Evolutionary conservation across 1,140 invertebrate species (phyloP), one percentile per base, ranked within the genome.

Genomic region (Drosophila tristis): DNA sequence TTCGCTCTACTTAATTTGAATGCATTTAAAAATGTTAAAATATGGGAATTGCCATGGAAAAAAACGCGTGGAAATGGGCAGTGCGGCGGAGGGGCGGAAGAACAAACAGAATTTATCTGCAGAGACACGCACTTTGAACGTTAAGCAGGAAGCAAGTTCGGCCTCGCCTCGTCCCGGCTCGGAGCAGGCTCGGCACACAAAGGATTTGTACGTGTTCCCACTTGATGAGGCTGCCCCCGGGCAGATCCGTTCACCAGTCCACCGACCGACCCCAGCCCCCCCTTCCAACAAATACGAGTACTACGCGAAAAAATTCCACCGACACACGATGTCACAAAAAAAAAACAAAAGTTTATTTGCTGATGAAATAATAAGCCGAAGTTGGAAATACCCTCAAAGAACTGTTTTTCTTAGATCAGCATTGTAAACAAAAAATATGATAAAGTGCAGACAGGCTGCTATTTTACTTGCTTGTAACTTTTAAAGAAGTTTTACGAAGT

Each of bases 11-110:
- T 77, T 82, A 87, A 79, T 87, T 87, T 74, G 85, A 89, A 84
- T 89, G 84, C 84, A 89, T 89, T 89, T 89, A 89, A 89, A 89
- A 89, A 89, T 89, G 84, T 77, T 80, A 89, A 89, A 89, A 89
- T 89, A 89, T 89, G 84, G 77, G 72, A 71, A 85, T 74, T 76
- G 48, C 61, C 64, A 44, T 51, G 25, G 26, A 64, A 43, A 67
- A 62, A 62, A 56, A 62, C 31, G 35, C 35, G 35, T 39, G 35
- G 11, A 55, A 42, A 44, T 43, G 39, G 23, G 23, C 4, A 25
- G 23, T 25, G 23, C 3, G 23, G 2, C 4, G 23, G 23, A 20
- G 23, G 20, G 26, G 43, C 42, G 20, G 44, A 35, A 59, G 5
- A 44, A 45, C 23, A 68, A 58, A 20, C 43, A 47, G 48, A 80